phyloP scores from a whole-genome alignment of 2,797 vertebrate species.

The Micromesistius poutassou region DNA sequence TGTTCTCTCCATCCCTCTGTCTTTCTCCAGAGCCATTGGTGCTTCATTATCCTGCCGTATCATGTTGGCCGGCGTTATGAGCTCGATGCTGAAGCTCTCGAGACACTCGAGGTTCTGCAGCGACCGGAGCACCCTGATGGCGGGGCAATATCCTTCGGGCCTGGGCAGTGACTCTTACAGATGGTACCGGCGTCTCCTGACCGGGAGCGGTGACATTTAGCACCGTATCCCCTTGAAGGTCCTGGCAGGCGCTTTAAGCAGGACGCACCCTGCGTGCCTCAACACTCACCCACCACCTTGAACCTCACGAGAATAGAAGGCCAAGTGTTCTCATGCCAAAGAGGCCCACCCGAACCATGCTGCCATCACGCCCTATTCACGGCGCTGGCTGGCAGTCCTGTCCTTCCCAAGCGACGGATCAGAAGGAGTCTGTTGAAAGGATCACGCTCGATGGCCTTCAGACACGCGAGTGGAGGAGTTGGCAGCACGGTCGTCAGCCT shows the following conservation, averaged over 20 bases:
- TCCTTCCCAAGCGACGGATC: constrained; percentile 37
- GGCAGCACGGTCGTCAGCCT: background rate
- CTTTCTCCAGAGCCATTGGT: background rate
- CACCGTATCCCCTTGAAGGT: constrained; percentile 11
- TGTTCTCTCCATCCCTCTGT: too few species aligned
- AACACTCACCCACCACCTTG: constrained; percentile 7
- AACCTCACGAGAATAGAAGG: constrained; percentile 42
- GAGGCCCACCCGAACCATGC: constrained; percentile 51
- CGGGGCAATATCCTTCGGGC: background rate
- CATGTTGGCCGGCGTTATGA: constrained; percentile 4
- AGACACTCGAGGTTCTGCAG: constrained; percentile 10
- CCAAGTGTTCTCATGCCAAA: constrained; percentile 39
- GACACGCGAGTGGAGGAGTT: background rate
- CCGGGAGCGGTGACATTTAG: background rate
- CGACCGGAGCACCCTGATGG: constrained; percentile 2
- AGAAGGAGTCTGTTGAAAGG: constrained; percentile 18
- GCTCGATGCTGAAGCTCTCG: constrained; percentile 12
- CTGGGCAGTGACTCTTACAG: background rate
- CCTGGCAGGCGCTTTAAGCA: constrained; percentile 28
- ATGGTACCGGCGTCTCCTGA: background rate
- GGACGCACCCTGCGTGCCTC: constrained; percentile 22
- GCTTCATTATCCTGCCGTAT: constrained; percentile 4
- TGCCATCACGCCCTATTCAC: constrained; percentile 51
- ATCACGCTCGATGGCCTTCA: constrained; percentile 22
- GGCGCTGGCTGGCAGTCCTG: constrained; percentile 49